Percentiles rank a stretch among this genome's conserved stretches.
Conservation (phyloP, 2,113 vertebrate species). For the Myotis brandtii region DNA sequence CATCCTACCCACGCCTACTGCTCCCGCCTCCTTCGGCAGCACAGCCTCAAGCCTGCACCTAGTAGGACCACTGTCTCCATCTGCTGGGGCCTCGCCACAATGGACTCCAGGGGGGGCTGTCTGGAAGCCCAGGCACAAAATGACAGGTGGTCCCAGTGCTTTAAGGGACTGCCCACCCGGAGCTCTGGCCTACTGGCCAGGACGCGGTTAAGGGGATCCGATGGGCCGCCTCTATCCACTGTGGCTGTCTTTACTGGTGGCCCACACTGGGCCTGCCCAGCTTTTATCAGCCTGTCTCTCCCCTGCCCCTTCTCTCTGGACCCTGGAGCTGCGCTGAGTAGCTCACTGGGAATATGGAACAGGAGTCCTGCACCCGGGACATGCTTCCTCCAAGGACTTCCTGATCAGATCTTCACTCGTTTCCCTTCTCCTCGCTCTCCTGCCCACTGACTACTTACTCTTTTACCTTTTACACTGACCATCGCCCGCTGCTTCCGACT, state of each 20-base stretch:
- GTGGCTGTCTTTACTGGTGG: neutral
- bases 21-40: neutral
- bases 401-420: neutral
- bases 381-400: neutral
- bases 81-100: rapidly evolving
- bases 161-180: rapidly evolving
- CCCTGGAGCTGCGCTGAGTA: neutral
- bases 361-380: neutral
- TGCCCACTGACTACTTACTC: neutral
- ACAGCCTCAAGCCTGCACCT: neutral
- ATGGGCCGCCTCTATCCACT: neutral
- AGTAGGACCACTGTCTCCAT: neutral
- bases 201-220: no score
- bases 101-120: rapidly evolving
- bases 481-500: neutral
- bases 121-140: neutral
- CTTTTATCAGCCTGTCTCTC: neutral
- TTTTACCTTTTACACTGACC: neutral
- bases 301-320: neutral
- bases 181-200: neutral
- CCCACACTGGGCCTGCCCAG: neutral
- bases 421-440: neutral
- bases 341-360: neutral
- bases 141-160: rapidly evolving
- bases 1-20: rapidly evolving